These are phyloP conservation scores for Nyctereutes procyonoides DNA, from an alignment of 2,113 vertebrate species.

Conservation along the genomic window DNA sequence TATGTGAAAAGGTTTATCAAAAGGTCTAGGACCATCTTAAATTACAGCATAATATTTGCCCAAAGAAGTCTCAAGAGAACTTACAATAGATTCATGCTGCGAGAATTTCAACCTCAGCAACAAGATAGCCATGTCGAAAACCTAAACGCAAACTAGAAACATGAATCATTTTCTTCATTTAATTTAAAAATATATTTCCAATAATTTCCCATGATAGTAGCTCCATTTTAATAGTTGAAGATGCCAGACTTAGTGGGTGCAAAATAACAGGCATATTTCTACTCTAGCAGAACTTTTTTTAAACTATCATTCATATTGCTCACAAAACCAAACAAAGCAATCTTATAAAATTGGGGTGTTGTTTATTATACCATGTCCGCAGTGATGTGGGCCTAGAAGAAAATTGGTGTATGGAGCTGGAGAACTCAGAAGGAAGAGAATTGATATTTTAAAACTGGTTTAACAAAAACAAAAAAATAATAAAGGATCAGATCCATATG, in stretches of 20 bases:
- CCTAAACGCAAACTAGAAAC: background rate
- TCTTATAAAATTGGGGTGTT: background rate
- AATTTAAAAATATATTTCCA: constrained; percentile 30
- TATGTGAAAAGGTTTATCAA: constrained; percentile 63
- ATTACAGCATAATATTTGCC: constrained; percentile 52
- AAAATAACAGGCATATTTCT: constrained; percentile 51
- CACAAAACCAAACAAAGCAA: background rate
- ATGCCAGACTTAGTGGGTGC: background rate
- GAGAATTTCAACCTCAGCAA: constrained; percentile 45
- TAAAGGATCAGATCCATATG: background rate
- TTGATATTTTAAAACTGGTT: background rate
- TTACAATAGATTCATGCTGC: background rate
- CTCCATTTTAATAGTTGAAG: constrained; percentile 59
- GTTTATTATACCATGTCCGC: background rate
- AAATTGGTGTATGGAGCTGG: background rate
- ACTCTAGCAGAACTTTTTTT: background rate
- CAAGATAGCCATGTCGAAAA: background rate
- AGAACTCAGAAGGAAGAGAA: background rate
- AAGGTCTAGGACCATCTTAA: constrained; percentile 11
- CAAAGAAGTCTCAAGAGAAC: background rate
- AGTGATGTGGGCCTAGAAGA: background rate
- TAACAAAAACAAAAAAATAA: background rate
- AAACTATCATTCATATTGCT: constrained; percentile 1
- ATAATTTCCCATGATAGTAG: constrained; percentile 10
- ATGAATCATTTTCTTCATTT: constrained; percentile 54